Percentiles rank a stretch among this genome's conserved stretches.
Conservation (phyloP, 92 coral and sea anemone genomes). For the Montipora capitata region DNA sequence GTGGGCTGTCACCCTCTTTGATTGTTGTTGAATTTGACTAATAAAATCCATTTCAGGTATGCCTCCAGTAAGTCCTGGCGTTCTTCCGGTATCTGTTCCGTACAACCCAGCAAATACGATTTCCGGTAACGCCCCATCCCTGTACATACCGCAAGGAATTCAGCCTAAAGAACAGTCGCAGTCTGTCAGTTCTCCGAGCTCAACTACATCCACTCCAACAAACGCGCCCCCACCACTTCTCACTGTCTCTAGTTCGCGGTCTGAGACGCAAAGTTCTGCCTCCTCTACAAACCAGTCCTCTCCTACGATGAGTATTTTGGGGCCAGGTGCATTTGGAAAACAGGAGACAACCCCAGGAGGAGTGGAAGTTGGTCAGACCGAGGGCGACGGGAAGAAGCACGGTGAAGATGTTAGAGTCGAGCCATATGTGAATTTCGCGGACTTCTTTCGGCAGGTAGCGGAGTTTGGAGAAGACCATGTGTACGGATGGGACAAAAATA, state of each 20-base stretch:
- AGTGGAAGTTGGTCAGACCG: conserved; percentile 1
- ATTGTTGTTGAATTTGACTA: too few species aligned
- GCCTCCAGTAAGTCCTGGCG: conserved; percentile 88
- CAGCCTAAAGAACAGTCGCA: conserved; percentile 48
- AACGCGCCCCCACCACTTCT: conserved; percentile 50
- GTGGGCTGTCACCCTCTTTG: too few species aligned
- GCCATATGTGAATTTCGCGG: conserved; percentile 90
- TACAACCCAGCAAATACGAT: conserved; percentile 80
- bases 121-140: conserved; percentile 70
- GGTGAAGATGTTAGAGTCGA: conserved; percentile 61
- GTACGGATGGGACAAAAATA: conserved; percentile 54
- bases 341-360: conserved; percentile 5
- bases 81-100: conserved; percentile 92
- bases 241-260: conserved; percentile 66
- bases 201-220: conserved; percentile 92
- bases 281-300: conserved; percentile 82
- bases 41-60: conserved; percentile 52
- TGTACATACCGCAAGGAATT: conserved; percentile 68
- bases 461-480: conserved; percentile 84
- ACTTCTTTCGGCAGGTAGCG: conserved; percentile 69
- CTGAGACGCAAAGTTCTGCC: conserved; percentile 80
- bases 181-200: conserved; percentile 63
- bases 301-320: conserved; percentile 62
- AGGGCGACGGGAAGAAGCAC: conserved; percentile 4
- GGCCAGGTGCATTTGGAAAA: conserved; percentile 11